A percentile compares a stretch with the other conserved stretches of the same genome.
These are phyloP conservation scores for Cirrhinus mrigala DNA, from an alignment of 2,797 vertebrate species.

Conservation along the genomic window DNA sequence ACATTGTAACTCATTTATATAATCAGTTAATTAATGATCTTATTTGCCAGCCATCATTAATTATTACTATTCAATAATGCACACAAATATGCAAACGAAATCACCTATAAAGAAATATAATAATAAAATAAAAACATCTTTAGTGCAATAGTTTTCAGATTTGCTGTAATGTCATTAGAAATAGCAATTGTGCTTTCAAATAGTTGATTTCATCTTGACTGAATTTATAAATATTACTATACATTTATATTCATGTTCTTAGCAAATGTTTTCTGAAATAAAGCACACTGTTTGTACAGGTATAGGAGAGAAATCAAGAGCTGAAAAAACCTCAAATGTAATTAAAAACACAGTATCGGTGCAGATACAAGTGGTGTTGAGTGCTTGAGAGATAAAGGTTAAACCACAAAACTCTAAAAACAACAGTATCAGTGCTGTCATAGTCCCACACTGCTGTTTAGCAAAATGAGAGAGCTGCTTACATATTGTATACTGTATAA, in stretches of 20 bases:
- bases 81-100: not conserved
- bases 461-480: not conserved
- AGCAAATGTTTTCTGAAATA: not conserved
- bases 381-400: slow-evolving; percentile 4
- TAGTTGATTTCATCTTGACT: not conserved
- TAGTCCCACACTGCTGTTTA: not conserved
- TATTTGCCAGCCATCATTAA: not conserved
- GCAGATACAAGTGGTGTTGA: slow-evolving; percentile 13
- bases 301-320: not conserved
- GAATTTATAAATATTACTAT: not conserved
- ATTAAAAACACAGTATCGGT: not conserved
- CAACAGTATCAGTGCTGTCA: not conserved
- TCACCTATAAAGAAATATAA: not conserved
- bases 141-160: not conserved
- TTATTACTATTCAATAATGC: not conserved
- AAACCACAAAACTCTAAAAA: slow-evolving; percentile 20
- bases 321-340: not conserved
- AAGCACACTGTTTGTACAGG: not conserved
- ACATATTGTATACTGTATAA: too few species aligned
- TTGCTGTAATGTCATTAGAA: not conserved
- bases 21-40: not conserved
- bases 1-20: not conserved
- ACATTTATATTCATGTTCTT: not conserved
- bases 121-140: not conserved
- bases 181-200: not conserved